phyloP scores from a whole-genome alignment of 2,113 vertebrate genomes.

The Clupea harengus region DNA sequence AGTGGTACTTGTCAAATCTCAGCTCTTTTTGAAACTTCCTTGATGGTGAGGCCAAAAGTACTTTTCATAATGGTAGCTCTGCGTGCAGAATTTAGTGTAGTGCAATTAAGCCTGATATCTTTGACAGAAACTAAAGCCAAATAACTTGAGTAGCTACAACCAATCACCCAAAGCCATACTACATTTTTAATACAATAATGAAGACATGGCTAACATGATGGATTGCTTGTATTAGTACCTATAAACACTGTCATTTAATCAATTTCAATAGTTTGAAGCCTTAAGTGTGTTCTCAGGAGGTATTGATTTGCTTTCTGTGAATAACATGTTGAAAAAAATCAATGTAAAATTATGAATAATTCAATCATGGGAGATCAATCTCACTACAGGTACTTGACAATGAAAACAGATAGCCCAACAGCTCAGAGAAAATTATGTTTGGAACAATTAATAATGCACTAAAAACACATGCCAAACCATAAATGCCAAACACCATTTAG shows the following conservation, averaged over 20 bases:
- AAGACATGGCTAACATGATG: conserved; percentile 12
- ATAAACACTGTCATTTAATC: conserved; percentile 25
- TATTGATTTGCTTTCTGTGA: conserved; percentile 22
- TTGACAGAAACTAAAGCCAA: not conserved
- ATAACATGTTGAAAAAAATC: not conserved
- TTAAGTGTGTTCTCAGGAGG: conserved; percentile 20
- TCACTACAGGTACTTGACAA: not conserved
- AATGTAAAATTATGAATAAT: not conserved
- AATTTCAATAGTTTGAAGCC: conserved; percentile 20
- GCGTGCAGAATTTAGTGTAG: not conserved
- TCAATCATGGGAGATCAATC: not conserved
- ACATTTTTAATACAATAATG: not conserved
- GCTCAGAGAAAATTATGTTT: not conserved
- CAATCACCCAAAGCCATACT: not conserved
- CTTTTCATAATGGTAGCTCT: not conserved
- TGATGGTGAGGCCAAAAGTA: not conserved
- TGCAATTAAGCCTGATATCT: conserved; percentile 47
- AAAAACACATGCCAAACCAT: not conserved
- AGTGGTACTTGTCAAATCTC: not conserved
- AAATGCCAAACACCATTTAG: not conserved
- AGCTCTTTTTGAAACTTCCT: not conserved
- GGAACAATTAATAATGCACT: not conserved
- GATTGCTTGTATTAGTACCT: not conserved
- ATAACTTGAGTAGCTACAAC: conserved; percentile 5
- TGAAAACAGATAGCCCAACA: not conserved